Base-by-base conservation (phyloP, 2,113 vertebrate genomes). In the Nanorana parkeri region DNA sequence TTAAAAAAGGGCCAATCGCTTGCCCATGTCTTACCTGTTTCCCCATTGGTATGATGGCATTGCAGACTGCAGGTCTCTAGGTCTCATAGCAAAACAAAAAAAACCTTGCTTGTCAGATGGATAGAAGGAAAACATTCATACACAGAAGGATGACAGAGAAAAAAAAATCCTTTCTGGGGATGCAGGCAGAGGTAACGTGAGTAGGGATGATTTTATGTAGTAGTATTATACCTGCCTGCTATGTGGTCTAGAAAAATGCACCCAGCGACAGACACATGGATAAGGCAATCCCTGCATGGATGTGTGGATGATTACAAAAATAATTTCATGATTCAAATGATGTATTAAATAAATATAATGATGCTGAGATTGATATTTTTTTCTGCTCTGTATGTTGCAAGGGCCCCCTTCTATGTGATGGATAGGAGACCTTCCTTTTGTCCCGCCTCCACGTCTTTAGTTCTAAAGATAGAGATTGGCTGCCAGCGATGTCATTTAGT, bases 331-430 rank as follows among this genome's bases (percentile, higher is more conserved):
- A 63, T 77, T 19, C 32, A 77, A 66, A 64, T 36, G 56, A 76
- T 32, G 55, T 54, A 75, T 52, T 36, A 76, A 75, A 68, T 36
- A 74, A 67, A 81, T 68, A 23, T 29, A 64, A 81, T 73, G 67
- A 71, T 32, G 83, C 56, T 72, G 66, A 71, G 75, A 72, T 78
- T 68, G 54, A 64, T 77, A 71, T 77, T 78, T 71, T n/a, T 32
- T 76, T 58, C 68, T 66, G 29, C 51, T 78, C 68, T 71, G 76
- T 72, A 73, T 66, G 83, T 83, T 77, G 84, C 84, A 80, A 83
- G 84, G 77, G 83, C 77, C 65, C 77, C 83, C 72, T 76, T 76
- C 69, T 80, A 87, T 85, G 74, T 81, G 86, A 87, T 87, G 86
- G 84, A 83, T 81, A 83, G n/a, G 55, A 74, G 67, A 69, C 67